Evolutionary conservation across 1,140 invertebrate species (phyloP), one percentile per base, ranked within the genome.

Genomic region (Danaus melanippus): DNA sequence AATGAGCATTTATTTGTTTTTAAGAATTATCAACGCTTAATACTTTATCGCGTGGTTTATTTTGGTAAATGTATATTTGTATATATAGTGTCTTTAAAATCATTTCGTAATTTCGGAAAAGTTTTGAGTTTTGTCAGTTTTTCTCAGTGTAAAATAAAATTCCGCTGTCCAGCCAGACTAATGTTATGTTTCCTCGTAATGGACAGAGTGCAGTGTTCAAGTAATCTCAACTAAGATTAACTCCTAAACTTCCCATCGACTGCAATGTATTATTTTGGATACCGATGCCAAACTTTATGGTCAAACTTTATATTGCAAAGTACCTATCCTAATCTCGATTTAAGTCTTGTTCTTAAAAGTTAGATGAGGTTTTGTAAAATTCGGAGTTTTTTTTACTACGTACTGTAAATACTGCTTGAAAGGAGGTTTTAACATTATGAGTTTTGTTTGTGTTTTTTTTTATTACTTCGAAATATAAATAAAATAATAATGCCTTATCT

Each of bases 191-290:
- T 67, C 62, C 65, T 62, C 58, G 64, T 58, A 70, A 65, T 50
- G 63, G 64, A 67, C 64, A 59, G 65, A 60, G 48, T 68, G 62
- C 67, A 67, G 59, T 58, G 70, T 62, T 67, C 52, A 54, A 73
- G 70, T 74, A 80, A 79, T 76, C 74, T 69, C 69, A 71, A 74
- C 67, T 73, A 69, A 76, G 77, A 82, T 84, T 84, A 79, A 79
- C 64, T 75, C 74, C 65, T 63, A 56, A 82, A 84, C 66, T 84
- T 78, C 63, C 52, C 75, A 82, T 82, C 69, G 70, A 74, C 63
- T 76, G 68, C 49, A 67, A 66, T 71, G 68, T 71, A 78, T 78
- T 80, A 79, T 81, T 78, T 76, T 71, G 73, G 74, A 70, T 72
- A 69, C 61, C 62, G 56, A 53, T 64, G 54, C 50, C 46, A 11